Percentiles rank a stretch among this genome's conserved stretches.
phyloP scores from a whole-genome alignment of 2,113 vertebrate species.

The Amia ocellicauda region DNA sequence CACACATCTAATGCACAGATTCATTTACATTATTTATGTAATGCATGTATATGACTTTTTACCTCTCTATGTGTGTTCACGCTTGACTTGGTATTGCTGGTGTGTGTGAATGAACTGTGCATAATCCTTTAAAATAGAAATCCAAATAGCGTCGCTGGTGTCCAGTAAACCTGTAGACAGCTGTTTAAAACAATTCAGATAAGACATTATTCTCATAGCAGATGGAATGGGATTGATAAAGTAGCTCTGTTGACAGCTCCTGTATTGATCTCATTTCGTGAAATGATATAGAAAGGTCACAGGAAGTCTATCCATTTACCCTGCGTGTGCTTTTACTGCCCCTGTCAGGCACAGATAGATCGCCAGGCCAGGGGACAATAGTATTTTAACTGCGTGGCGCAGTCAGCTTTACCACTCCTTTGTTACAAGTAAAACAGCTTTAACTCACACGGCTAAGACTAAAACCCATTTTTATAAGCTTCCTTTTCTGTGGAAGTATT shows the following conservation, averaged over 20 bases:
- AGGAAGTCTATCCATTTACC: constrained; percentile 19
- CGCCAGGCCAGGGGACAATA: constrained; percentile 11
- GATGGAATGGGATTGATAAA: constrained; percentile 4
- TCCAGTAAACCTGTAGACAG: not conserved
- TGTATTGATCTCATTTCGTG: constrained; percentile 16
- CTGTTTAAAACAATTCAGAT: constrained; percentile 11
- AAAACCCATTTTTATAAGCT: constrained; percentile 9
- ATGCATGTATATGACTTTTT: no score
- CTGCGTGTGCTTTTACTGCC: constrained; percentile 9
- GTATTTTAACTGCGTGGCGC: constrained; percentile 9
- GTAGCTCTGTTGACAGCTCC: not conserved
- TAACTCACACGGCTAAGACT: constrained; percentile 4
- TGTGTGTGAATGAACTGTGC: not conserved
- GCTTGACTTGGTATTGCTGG: no score
- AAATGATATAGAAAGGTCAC: constrained; percentile 26
- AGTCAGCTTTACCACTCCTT: not conserved
- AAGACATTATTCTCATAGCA: constrained; percentile 7
- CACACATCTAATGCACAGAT: no score
- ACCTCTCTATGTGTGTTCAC: no score
- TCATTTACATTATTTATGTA: no score
- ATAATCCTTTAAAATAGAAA: not conserved
- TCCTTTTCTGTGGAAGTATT: constrained; percentile 6
- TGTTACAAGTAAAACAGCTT: not conserved
- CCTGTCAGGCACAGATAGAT: constrained; percentile 16
- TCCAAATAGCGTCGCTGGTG: not conserved